Percentiles rank a stretch among this genome's conserved stretches.
These are phyloP conservation scores for Leucopsar rothschildi DNA, from an alignment of 2,113 vertebrate genomes.

Conservation along the genomic window DNA sequence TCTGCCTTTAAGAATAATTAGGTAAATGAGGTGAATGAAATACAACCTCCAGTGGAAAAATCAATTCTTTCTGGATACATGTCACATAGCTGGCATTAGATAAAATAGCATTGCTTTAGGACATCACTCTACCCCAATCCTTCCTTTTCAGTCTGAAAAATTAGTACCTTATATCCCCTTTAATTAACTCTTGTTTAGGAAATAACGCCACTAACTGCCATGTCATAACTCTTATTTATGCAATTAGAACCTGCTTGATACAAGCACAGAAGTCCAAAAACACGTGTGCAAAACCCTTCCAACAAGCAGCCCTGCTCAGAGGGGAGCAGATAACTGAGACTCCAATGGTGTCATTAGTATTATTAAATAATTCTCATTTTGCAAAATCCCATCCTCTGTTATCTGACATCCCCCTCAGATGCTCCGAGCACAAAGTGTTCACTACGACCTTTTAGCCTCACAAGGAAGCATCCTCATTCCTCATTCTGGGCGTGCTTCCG, in stretches of 20 bases:
- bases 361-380: not conserved
- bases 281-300: not conserved
- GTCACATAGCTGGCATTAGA: not conserved
- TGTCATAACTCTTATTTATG: not conserved
- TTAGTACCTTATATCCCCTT: not conserved
- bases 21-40: not conserved
- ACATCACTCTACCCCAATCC: not conserved
- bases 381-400: not conserved
- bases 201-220: not conserved
- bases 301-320: not conserved
- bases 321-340: not conserved
- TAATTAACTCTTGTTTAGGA: not conserved
- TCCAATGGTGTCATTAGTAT: not conserved
- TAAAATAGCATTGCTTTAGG: not conserved
- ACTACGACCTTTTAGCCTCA: not conserved
- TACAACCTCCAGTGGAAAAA: not conserved
- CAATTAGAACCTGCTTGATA: not conserved
- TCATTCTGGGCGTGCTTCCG: not conserved
- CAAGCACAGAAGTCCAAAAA: not conserved
- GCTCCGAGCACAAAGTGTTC: not conserved
- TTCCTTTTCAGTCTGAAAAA: not conserved
- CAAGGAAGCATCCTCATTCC: not conserved
- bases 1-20: not conserved
- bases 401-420: not conserved
- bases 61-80: not conserved